Evolutionary conservation across 2,888 invertebrate species (phyloP).

Genomic region (Papilio protenor): DNA sequence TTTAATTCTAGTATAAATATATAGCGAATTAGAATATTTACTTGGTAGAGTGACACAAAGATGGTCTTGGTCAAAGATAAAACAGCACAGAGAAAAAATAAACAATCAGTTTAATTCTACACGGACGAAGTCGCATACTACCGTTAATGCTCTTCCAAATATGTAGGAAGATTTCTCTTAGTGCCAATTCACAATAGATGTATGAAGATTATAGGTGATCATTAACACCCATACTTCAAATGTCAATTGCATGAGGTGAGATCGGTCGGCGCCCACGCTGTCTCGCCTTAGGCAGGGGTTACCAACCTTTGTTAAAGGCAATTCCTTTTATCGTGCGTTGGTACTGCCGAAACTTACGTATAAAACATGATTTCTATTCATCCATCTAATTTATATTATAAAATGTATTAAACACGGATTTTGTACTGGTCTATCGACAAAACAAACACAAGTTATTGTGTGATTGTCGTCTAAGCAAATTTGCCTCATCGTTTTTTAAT

Average conservation of each 20-base stretch:
- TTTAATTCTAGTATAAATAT: not conserved
- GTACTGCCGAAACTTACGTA: no score
- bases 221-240: slow-evolving; percentile 28
- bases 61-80: not conserved
- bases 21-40: not conserved
- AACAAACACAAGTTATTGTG: no score
- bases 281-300: slow-evolving; percentile 22
- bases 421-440: no score
- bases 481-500: no score
- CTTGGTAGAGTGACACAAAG: not conserved
- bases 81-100: not conserved
- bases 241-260: slow-evolving; percentile 38
- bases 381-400: no score
- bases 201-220: slow-evolving; percentile 20
- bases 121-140: not conserved
- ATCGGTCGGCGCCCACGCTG: slow-evolving; percentile 30
- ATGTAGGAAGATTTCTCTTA: slow-evolving; percentile 29
- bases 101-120: not conserved
- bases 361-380: no score
- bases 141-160: not conserved
- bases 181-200: not conserved
- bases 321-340: no score
- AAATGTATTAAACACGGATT: no score
- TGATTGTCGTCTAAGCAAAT: no score
- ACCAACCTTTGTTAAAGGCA: slow-evolving; percentile 4